These are phyloP conservation scores for Morus bassanus DNA, from an alignment of 2,797 vertebrate genomes.

Conservation along the genomic window DNA sequence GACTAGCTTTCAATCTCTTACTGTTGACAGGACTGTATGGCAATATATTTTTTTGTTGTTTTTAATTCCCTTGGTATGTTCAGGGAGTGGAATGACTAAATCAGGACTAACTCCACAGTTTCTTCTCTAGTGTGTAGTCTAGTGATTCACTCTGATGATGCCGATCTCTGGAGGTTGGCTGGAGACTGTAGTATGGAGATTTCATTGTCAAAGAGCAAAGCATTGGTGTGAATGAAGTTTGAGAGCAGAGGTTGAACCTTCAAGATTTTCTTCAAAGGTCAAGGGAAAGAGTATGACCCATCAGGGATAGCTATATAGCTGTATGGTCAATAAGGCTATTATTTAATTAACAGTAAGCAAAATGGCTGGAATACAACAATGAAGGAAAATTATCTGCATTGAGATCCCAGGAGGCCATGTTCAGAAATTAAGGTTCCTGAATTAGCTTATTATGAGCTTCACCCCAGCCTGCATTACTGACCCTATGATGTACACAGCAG, in stretches of 20 bases:
- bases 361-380: neutral
- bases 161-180: neutral
- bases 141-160: neutral
- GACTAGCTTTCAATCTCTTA: neutral
- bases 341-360: neutral
- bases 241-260: neutral
- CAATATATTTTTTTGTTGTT: neutral
- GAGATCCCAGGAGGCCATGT: neutral
- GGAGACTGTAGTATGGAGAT: neutral
- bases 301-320: neutral
- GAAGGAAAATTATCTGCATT: neutral
- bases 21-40: neutral
- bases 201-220: neutral
- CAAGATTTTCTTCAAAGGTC: neutral
- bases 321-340: rapidly evolving
- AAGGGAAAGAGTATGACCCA: neutral
- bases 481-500: neutral
- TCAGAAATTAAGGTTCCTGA: neutral
- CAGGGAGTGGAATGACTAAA: neutral
- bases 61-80: neutral
- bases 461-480: neutral
- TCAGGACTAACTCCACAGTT: neutral
- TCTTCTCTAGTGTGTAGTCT: neutral
- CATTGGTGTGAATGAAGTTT: neutral
- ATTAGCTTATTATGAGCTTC: neutral